A percentile compares a stretch with the other conserved stretches of the same genome.
phyloP scores from a whole-genome alignment of 1,140 invertebrate genomes.

The Coenobita brevimanus region DNA sequence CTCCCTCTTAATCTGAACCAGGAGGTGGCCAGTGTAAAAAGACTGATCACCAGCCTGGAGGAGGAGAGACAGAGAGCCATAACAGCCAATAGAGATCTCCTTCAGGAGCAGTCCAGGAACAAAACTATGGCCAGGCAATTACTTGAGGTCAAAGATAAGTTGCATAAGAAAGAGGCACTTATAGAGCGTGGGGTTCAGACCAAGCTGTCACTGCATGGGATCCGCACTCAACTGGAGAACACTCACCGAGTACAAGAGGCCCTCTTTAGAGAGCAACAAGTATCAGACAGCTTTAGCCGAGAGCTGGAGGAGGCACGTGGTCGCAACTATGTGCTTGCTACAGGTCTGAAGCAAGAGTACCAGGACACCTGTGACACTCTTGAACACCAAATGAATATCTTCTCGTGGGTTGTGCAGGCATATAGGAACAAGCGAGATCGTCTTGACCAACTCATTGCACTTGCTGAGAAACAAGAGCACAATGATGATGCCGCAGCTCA shows the following conservation, averaged over 20 bases:
- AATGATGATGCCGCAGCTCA: too few species aligned
- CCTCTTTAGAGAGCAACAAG: background rate
- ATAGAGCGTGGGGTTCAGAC: background rate
- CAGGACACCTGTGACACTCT: background rate
- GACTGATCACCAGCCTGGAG: background rate
- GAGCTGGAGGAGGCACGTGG: background rate
- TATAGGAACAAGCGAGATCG: background rate
- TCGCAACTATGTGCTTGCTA: background rate
- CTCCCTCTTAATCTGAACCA: background rate
- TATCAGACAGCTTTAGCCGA: background rate
- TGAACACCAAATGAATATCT: slow-evolving; percentile 5
- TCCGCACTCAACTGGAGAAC: background rate
- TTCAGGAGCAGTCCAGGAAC: background rate
- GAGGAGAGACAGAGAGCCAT: background rate
- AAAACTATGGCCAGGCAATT: background rate
- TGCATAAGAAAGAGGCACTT: background rate
- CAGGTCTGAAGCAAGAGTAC: slow-evolving; percentile 9
- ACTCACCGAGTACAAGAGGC: background rate
- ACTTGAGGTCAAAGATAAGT: background rate
- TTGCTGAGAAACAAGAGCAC: too few species aligned
- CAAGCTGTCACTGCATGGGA: background rate
- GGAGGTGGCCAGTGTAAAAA: background rate
- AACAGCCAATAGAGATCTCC: background rate
- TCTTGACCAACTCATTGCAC: slow-evolving; percentile 1
- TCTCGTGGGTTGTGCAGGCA: background rate